phyloP scores from a whole-genome alignment of 2,113 vertebrate species.

The Thalassarche chlororhynchos region DNA sequence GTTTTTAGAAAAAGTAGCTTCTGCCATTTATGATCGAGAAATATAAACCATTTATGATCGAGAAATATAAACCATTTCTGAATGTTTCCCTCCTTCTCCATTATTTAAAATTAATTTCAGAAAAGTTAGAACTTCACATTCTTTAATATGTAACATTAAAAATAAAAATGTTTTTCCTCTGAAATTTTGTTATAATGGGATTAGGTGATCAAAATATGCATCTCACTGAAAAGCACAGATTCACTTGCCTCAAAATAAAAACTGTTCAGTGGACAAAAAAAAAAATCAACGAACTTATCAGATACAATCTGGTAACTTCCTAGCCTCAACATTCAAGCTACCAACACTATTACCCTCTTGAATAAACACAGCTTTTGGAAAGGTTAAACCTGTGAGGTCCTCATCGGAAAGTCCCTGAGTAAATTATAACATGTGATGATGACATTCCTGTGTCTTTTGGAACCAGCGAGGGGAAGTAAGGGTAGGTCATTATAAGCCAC shows the following conservation, averaged over 20 bases:
- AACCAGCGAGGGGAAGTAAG: conserved; percentile 53
- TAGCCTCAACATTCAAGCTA: neutral
- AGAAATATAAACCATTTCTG: neutral
- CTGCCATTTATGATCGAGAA: neutral
- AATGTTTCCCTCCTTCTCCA: accelerated
- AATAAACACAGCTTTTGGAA: conserved; percentile 62
- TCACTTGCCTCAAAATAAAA: neutral
- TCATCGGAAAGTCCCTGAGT: conserved; percentile 69
- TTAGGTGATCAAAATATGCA: neutral
- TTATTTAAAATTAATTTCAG: neutral
- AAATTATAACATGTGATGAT: conserved; percentile 70
- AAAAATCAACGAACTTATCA: neutral
- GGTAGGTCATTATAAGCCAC: conserved; percentile 70
- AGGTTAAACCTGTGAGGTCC: conserved; percentile 64
- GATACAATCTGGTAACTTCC: neutral
- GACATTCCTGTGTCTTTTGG: conserved; percentile 72
- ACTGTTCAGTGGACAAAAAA: neutral
- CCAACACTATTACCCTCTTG: neutral
- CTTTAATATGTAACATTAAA: neutral
- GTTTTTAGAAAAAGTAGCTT: neutral
- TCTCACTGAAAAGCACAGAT: neutral
- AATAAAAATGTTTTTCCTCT: neutral
- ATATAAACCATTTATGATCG: neutral
- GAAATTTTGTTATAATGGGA: neutral
- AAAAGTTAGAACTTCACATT: neutral